Conservation (phyloP, 37 sponge, comb jelly and placozoan genomes). For the Diacarnus erythraeanus region DNA sequence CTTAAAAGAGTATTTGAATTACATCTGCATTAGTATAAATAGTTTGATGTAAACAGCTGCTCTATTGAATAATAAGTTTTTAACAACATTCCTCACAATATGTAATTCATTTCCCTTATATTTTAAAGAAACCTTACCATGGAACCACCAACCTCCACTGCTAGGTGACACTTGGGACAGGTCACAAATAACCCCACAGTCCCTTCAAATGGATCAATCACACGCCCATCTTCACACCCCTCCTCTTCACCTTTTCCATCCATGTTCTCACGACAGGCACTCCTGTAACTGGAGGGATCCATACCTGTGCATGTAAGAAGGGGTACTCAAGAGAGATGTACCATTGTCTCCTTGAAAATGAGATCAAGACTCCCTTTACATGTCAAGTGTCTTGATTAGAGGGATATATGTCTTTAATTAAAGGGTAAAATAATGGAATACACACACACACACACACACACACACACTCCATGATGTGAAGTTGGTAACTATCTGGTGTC, state of each 20-base stretch:
- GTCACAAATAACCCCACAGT: background rate
- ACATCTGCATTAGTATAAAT: background rate
- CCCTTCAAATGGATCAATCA: conserved; percentile 12
- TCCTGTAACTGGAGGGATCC: conserved; percentile 50
- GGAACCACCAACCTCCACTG: conserved; percentile 20
- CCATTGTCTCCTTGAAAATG: too few relatives aligned
- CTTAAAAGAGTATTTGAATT: too few relatives aligned
- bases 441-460: too few relatives aligned
- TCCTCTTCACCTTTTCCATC: conserved; percentile 4
- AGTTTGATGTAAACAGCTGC: background rate
- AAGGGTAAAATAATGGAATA: too few relatives aligned
- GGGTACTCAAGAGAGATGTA: background rate
- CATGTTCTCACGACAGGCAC: background rate
- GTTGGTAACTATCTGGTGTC: background rate
- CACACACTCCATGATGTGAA: too few relatives aligned
- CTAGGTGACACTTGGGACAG: conserved; percentile 18
- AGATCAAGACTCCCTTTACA: too few relatives aligned
- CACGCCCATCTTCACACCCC: background rate
- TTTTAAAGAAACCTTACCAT: background rate
- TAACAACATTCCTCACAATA: background rate
- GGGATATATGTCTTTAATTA: too few relatives aligned
- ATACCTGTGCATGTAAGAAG: conserved; percentile 22
- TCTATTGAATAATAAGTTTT: background rate
- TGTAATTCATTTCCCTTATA: background rate
- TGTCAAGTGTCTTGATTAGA: too few relatives aligned